Base-by-base conservation (phyloP, 2,888 invertebrate genomes). In the Venustoraphidia nigricollis region DNA sequence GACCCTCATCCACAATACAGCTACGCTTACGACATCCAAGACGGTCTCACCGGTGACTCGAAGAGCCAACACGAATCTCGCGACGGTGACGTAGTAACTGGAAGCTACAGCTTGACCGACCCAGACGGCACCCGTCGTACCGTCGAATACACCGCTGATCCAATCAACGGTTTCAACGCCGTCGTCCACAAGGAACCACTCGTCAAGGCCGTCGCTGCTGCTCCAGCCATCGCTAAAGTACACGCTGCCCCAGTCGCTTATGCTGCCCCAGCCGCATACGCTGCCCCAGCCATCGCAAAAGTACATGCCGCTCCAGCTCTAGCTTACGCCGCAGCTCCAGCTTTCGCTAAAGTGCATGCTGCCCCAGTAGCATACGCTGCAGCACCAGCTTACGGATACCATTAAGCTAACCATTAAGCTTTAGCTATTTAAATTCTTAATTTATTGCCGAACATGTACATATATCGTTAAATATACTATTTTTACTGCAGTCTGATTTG, bases 81-180 rank as follows among this genome's bases (percentile, higher is more conserved):
- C 51, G 66, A 69, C 53, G 79, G 79, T n/a, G 77, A 77, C 64
- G 71, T 71, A 55, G 79, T 79, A 41, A 73, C 74, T 60, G 77
- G 66, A 62, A 75, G 71, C 57, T 75, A 75, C 66, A 70, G 73
- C 37, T 63, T 75, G 44, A 60, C 67, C 27, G 74, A 75, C 55
- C 72, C 79, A 34, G 79, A 79, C 59, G 79, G 79, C 56, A 75
- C 73, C 48, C 73, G 72, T 60, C 74, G 79, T 54, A 77, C 73
- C 35, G 79, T 79, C 0, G 78, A 79, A 54, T 77, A 77, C 59
- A 63, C 69, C 43, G 72, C 74, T n/a, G 72, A 71, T 56, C 68
- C 71, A 51, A 57, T 70, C 46, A 66, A 68, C 51, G 74, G 74
- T 8, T 75, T 73, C 65, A 73, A 73, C 63, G 74, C 74, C 47